phyloP scores from a whole-genome alignment of 2,888 invertebrate species.

The Tortrix viridana region DNA sequence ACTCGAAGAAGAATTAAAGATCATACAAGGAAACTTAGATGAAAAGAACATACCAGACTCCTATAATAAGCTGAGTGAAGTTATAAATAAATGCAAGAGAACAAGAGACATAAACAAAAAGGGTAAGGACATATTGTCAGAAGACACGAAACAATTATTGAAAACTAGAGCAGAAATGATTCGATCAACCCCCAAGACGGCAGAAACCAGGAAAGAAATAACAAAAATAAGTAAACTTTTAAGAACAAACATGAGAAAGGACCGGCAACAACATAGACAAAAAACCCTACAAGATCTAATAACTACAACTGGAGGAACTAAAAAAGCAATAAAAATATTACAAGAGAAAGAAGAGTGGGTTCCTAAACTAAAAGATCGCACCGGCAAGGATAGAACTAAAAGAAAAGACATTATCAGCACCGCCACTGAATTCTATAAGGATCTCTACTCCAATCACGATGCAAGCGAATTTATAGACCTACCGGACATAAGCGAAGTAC shows the following conservation, averaged over 20 bases:
- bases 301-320: not conserved
- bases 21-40: too few species aligned
- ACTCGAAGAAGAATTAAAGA: too few species aligned
- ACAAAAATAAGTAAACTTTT: not conserved
- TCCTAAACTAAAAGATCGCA: not conserved
- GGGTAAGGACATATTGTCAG: not conserved
- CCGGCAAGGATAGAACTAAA: not conserved
- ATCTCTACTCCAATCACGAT: not conserved
- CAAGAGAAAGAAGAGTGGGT: not conserved
- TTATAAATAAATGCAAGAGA: too few species aligned
- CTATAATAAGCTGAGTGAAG: too few species aligned
- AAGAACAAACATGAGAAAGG: not conserved
- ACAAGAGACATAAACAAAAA: too few species aligned
- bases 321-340: conserved; percentile 1
- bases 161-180: not conserved
- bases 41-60: too few species aligned
- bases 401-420: not conserved
- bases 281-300: not conserved
- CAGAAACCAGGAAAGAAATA: not conserved
- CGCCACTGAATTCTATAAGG: not conserved
- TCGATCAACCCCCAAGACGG: not conserved
- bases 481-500: not conserved
- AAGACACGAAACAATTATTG: not conserved
- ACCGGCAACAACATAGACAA: not conserved
- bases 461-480: not conserved